Conservation (phyloP, 2,113 vertebrate species). For the Pygoscelis antarcticus region DNA sequence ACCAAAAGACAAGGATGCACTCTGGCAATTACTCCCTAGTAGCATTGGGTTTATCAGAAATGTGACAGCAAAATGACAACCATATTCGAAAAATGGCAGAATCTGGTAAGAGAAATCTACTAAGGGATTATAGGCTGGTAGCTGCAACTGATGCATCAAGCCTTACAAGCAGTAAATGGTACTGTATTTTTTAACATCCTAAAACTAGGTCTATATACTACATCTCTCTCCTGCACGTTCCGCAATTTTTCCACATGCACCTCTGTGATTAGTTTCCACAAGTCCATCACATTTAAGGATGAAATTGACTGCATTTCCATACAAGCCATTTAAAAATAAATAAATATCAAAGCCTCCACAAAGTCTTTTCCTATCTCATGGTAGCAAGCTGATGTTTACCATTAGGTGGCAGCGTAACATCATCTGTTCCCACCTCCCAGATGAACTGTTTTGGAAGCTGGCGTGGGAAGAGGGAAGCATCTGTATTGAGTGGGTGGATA, state of each 20-base stretch:
- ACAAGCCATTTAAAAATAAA: not conserved
- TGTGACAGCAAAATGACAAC: not conserved
- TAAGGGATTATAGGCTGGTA: not conserved
- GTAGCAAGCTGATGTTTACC: constrained; percentile 30
- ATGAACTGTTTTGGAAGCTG: not conserved
- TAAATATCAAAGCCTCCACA: not conserved
- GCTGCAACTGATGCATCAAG: not conserved
- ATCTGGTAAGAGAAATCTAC: not conserved
- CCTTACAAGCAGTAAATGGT: not conserved
- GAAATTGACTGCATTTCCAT: not conserved
- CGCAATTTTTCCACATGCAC: not conserved
- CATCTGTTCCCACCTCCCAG: not conserved
- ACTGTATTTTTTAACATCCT: not conserved
- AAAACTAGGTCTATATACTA: not conserved
- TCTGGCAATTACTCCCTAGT: not conserved
- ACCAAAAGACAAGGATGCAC: not conserved
- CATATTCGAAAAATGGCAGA: not conserved
- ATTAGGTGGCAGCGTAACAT: constrained; percentile 81
- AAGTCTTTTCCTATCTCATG: not conserved
- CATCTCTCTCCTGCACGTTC: not conserved
- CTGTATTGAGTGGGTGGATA: constrained; percentile 42
- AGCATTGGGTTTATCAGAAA: not conserved
- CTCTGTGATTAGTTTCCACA: not conserved
- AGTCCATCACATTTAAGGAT: not conserved
- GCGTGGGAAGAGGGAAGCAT: constrained; percentile 28